Evolutionary conservation across 2,888 invertebrate species (phyloP), one percentile per base, ranked within the genome.

Genomic region (Agapostemon virescens): DNA sequence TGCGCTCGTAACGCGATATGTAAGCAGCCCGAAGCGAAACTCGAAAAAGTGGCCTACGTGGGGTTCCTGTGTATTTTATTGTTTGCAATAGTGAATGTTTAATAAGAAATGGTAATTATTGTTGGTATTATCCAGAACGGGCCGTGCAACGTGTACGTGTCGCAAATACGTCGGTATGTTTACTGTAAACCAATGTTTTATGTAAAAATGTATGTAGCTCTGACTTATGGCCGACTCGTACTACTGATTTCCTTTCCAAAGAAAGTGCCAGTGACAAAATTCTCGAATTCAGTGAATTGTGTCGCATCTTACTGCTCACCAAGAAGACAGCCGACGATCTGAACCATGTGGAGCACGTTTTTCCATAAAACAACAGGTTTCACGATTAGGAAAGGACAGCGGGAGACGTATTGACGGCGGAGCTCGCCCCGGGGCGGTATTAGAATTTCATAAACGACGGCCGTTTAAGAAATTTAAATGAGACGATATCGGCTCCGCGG

Each of bases 391-490:
- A 2, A n/a, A 30, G 11, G 17, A 5, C 33, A 3, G 2, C 20
- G 11, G 23, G 23, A 52, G 40, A 40, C 30, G n/a, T 5, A 9
- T 1, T 13, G 33, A 17, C 40, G 30, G 9, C 7, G 15, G 30
- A 17, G n/a, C 7, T 45, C 20, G 20, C 11, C 55, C 17, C 17
- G 17, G 23, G 26, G 7, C 36, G 42, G 42, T 52, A 76, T 71
- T 72, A 71, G 76, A 76, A 76, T 76, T 76, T 76, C 64, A 71
- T 42, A 71, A 66, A 71, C 71, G 52, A 20, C 23, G 26, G 75
- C 40, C 40, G 64, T 26, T 33, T 20, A 15, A 66, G 52, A 42
- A 42, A 42, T 76, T 72, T 55, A 42, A 72, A 66, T 55, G 42
- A 72, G 36, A 36, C 55, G 66, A 42, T 75, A 75, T 75, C 71